Conservation (phyloP, 2,888 invertebrate genomes). For the Galerucella pusilla region DNA sequence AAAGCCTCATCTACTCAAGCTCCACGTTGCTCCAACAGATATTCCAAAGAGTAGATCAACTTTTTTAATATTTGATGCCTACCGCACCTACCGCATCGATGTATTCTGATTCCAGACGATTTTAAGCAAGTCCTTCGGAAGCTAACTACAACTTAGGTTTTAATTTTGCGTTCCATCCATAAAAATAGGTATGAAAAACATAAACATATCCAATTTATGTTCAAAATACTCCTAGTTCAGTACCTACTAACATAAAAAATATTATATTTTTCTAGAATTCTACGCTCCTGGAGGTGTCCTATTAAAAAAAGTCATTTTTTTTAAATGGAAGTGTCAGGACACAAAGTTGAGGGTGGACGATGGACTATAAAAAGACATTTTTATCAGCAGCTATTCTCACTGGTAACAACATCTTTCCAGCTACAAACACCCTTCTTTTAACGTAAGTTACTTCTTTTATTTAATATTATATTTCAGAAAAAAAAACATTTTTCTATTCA, state of each 20-base stretch:
- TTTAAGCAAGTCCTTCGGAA: too few relatives aligned
- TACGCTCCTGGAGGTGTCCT: constrained; percentile 11
- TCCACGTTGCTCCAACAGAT: too few relatives aligned
- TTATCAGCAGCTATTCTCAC: constrained; percentile 18
- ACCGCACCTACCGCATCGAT: too few relatives aligned
- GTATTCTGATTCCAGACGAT: too few relatives aligned
- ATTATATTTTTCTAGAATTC: not conserved
- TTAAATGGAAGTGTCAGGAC: constrained; percentile 14
- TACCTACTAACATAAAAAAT: not conserved
- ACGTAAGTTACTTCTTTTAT: constrained; percentile 14
- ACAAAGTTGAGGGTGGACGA: constrained; percentile 27
- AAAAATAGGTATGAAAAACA: too few relatives aligned
- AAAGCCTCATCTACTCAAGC: too few relatives aligned
- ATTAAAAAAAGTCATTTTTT: constrained; percentile 28
- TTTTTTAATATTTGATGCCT: too few relatives aligned
- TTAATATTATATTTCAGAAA: not conserved
- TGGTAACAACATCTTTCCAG: constrained; percentile 4
- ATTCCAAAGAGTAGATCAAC: too few relatives aligned
- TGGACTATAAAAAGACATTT: constrained; percentile 27
- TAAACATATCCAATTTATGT: too few relatives aligned
- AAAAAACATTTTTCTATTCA: not conserved
- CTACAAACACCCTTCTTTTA: constrained; percentile 28
- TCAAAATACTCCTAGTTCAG: not conserved
- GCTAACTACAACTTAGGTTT: too few relatives aligned
- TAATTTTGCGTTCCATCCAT: too few relatives aligned